Base-by-base conservation (phyloP, 2,113 vertebrate genomes). In the Callopanchax toddi region DNA sequence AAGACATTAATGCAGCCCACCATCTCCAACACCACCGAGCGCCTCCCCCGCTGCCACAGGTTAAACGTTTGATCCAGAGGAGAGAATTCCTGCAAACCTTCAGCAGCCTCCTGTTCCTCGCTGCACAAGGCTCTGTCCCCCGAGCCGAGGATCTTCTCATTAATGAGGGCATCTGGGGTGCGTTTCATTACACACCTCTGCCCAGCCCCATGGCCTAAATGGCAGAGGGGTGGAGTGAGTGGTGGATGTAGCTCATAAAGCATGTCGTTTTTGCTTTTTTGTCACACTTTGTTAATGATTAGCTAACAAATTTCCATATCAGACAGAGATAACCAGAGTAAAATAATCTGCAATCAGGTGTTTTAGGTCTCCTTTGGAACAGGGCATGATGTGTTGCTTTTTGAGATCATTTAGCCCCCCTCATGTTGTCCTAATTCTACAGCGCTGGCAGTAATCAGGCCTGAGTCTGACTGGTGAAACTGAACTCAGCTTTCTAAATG, bases 181-280 rank as follows among this genome's bases (percentile, higher is more conserved):
- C 60, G 54, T 62, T 81, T 84, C 80, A 74, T 84, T 84, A 82
- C 66, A 59, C 67, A 50, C 29, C 21, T 37, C 55, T 48, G 45
- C 51, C 49, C 20, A 40, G 37, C 55, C 74, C 70, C 44, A n/a
- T 3, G 50, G 50, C 56, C 68, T 58, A 42, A 75, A 70, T 48
- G 57, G 34, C 66, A 22, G 5, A 18, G 21, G 25, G 66, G 39
- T 3, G 15, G 16, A 21, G 25, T 12, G 32, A 49, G 3, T 18
- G 45, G 40, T 32, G 8, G 10, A 22, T 46, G 45, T 26, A 32
- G 11, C 25, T 60, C 17, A 32, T 21, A 4, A 45, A 71, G 23
- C 11, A 1, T 11, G 37, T 36, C 18, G 58, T 54, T 58, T 65
- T 29, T 5, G n/a, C n/a, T n/a, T n/a, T n/a, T n/a, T n/a, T n/a